Evolutionary conservation across 2,888 invertebrate species (phyloP).

Genomic region (Nycteola revayana): DNA sequence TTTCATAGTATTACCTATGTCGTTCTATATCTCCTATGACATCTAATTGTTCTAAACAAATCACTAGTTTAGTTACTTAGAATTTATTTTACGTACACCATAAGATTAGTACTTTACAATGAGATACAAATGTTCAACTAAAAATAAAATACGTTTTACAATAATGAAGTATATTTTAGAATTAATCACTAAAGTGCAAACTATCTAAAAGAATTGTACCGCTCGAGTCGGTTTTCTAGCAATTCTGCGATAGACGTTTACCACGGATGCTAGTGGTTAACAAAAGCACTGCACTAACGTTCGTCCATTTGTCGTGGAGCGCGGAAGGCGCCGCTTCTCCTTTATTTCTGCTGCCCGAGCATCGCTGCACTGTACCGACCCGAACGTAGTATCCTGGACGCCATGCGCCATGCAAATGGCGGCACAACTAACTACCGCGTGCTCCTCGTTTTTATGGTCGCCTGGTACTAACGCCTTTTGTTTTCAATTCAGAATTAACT

Average conservation of each 20-base stretch:
- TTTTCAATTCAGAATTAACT: slow-evolving; percentile 10
- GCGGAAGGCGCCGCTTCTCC: slow-evolving; percentile 26
- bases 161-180: too few relatives aligned
- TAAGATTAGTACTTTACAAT: too few relatives aligned
- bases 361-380: slow-evolving; percentile 12
- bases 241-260: slow-evolving; percentile 25
- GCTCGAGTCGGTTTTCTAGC: slow-evolving; percentile 17
- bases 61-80: too few relatives aligned
- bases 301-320: slow-evolving; percentile 44
- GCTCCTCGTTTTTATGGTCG: slow-evolving; percentile 37
- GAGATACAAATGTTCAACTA: too few relatives aligned
- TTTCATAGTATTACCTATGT: too few relatives aligned
- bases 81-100: too few relatives aligned
- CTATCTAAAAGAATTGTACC: slow-evolving; percentile 15
- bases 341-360: slow-evolving; percentile 35
- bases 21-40: too few relatives aligned
- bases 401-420: slow-evolving; percentile 39
- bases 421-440: slow-evolving; percentile 24
- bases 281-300: slow-evolving; percentile 35
- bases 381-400: slow-evolving; percentile 41
- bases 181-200: too few relatives aligned
- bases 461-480: slow-evolving; percentile 37
- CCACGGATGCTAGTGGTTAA: slow-evolving; percentile 15
- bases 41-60: too few relatives aligned
- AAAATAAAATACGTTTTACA: too few relatives aligned